phyloP scores from a whole-genome alignment of 2,888 invertebrate species.

The Callimorpha dominula region DNA sequence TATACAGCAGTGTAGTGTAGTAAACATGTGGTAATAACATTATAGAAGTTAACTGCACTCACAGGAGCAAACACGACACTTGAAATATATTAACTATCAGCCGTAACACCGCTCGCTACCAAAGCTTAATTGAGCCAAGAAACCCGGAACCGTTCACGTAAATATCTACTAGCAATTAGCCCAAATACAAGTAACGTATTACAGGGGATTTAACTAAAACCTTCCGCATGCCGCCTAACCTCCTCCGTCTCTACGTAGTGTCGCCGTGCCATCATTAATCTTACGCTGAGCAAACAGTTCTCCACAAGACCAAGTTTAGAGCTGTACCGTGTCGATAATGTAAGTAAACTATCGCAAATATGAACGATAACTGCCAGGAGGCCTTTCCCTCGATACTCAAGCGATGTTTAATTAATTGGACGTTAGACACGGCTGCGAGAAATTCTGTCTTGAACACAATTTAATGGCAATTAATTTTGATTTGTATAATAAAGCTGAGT shows the following conservation, averaged over 20 bases:
- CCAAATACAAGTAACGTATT: slow-evolving; percentile 61
- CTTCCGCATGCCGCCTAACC: slow-evolving; percentile 50
- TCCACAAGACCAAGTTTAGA: slow-evolving; percentile 65
- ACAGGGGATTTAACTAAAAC: slow-evolving; percentile 62
- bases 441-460: slow-evolving; percentile 49
- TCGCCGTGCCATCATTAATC: slow-evolving; percentile 82
- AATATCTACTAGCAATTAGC: slow-evolving; percentile 72
- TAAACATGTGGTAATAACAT: too few relatives aligned
- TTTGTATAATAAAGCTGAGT: slow-evolving; percentile 36
- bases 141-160: slow-evolving; percentile 56
- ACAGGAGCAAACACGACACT: too few relatives aligned
- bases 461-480: slow-evolving; percentile 52
- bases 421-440: slow-evolving; percentile 50
- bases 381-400: slow-evolving; percentile 6
- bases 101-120: too few relatives aligned
- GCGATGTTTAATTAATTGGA: slow-evolving; percentile 59
- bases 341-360: slow-evolving; percentile 66
- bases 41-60: too few relatives aligned
- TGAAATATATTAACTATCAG: too few relatives aligned
- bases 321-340: slow-evolving; percentile 70
- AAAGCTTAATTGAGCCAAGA: slow-evolving; percentile 62
- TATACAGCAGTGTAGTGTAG: too few relatives aligned
- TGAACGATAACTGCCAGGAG: slow-evolving; percentile 58
- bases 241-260: slow-evolving; percentile 60
- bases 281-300: slow-evolving; percentile 77